Conservation (phyloP, 2,888 invertebrate genomes). For the Eupithecia abbreviata region DNA sequence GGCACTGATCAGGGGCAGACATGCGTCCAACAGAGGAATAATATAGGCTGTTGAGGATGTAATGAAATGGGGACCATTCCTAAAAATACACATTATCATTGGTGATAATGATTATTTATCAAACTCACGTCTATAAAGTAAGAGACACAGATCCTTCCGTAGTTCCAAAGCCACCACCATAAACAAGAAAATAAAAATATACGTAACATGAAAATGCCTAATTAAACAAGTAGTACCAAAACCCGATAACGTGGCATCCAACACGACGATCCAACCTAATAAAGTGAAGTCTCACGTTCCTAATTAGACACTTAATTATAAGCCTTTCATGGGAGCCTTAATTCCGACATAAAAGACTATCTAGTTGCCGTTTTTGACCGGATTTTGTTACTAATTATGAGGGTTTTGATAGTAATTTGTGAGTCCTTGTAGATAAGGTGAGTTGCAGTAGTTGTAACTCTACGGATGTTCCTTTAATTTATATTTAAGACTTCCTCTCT, state of each 20-base stretch:
- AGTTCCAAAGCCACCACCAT: constrained; percentile 8
- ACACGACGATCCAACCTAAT: constrained; percentile 74
- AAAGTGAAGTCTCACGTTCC: constrained; percentile 81
- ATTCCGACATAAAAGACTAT: constrained; percentile 78
- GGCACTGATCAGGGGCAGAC: too few relatives aligned
- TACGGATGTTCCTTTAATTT: background rate
- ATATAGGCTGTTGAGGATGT: too few relatives aligned
- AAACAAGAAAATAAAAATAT: constrained; percentile 47
- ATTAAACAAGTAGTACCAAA: constrained; percentile 77
- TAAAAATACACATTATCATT: background rate
- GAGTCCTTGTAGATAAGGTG: constrained; percentile 35
- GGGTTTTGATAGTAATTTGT: constrained; percentile 48
- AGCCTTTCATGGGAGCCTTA: constrained; percentile 80
- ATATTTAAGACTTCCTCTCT: background rate
- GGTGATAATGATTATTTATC: background rate
- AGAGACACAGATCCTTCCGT: background rate
- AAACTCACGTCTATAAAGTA: background rate
- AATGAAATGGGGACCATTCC: too few relatives aligned
- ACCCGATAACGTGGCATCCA: constrained; percentile 77
- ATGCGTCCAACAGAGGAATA: too few relatives aligned
- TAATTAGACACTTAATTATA: constrained; percentile 83
- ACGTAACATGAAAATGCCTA: constrained; percentile 73
- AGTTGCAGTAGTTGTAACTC: constrained; percentile 1
- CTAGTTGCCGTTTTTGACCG: constrained; percentile 70
- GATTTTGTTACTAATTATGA: constrained; percentile 65